Evolutionary conservation across 1,140 invertebrate species (phyloP), one percentile per base, ranked within the genome.

Genomic region (Parasteatoda tepidariorum): DNA sequence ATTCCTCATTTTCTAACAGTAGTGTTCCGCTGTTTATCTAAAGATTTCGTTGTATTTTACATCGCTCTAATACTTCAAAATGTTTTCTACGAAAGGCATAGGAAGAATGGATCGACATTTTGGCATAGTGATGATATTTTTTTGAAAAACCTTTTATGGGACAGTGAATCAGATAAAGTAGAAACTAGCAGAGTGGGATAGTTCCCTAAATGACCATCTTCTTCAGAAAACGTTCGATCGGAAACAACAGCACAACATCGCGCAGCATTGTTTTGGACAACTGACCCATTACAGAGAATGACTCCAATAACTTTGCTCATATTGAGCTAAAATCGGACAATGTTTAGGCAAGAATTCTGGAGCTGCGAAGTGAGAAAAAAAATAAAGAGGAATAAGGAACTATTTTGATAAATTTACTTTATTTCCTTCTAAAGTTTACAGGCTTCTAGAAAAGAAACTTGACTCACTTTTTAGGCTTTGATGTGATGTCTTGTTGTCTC

Each of bases 211-310:
- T 55, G 61, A n/a, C 78, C 81, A 3, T 71, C 76, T 9, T 85
- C 83, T 18, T 85, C 85, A 30, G 84, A 85, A 30, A 76, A 83
- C 55, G 71, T 85, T 18, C 75, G 64, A n/a, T 83, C 85, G 3
- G 85, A 82, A 26, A 75, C 85, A 24, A 82, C 87, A 88, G 87
- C 24, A 88, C 87, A 18, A 88, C 87, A 30, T 88, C 87, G 3
- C 87, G 87, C 3, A 87, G 86, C 57, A 87, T 88, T 79, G 85
- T 86, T n/a, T 76, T 87, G 9, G 87, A 87, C 34, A 83, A 84
- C 64, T 75, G 84, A 34, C 76, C 83, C 5, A 70, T 38, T 22
- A 55, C 61, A 55, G 79, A 71, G 26, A 73, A 71, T 31, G 79
- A 33, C n/a, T 83, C 71, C 81, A 83, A 83, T 33, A 74, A 55